Base-by-base conservation (phyloP, 2,888 invertebrate genomes). In the Eupithecia insigniata region DNA sequence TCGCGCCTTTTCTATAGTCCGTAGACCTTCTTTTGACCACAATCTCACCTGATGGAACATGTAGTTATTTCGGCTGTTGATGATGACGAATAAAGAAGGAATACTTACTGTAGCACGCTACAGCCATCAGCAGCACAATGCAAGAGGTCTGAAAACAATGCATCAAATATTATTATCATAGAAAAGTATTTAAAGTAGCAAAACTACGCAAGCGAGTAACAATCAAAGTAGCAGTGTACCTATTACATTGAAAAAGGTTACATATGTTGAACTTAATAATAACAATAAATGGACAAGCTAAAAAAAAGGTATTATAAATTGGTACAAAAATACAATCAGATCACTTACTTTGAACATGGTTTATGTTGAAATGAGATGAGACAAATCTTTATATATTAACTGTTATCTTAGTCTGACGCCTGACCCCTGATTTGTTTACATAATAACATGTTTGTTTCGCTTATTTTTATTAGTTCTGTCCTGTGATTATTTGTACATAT, bases 71-170 rank as follows among this genome's bases (percentile, higher is more conserved):
- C 2, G 7, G 8, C 8, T 46, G 43, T 18, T 43, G 43, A 46
- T 46, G n/a, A 46, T 22, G 2, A 22, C 22, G 22, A 46, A 22
- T 22, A 51, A 12, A 12, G 4, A 55, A 26, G 12, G 12, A 55
- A 55, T 60, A 60, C 61, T 69, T 62, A 76, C 75, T 73, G 22
- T 71, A 61, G 60, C 75, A 76, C 18, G 73, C 43, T 5, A 67
- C 69, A 28, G 67, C 61, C 30, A 67, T 65, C 32, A 76, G 67
- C 30, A 76, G 64, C 58, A 76, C 30, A 32, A 73, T 22, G n/a
- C 69, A 71, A 14, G 69, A 68, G 12, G 71, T 28, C 73, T 72
- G 65, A 65, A 77, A 75, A 16, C 46, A 65, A 18, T n/a, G 60
- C 2, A 22, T 51, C 55, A n/a, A 32, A n/a, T 5, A n/a, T 61